A percentile compares a stretch with the other conserved stretches of the same genome.
These are phyloP conservation scores for Anguilla obscura DNA, from an alignment of 2,797 vertebrate species.

Conservation along the genomic window DNA sequence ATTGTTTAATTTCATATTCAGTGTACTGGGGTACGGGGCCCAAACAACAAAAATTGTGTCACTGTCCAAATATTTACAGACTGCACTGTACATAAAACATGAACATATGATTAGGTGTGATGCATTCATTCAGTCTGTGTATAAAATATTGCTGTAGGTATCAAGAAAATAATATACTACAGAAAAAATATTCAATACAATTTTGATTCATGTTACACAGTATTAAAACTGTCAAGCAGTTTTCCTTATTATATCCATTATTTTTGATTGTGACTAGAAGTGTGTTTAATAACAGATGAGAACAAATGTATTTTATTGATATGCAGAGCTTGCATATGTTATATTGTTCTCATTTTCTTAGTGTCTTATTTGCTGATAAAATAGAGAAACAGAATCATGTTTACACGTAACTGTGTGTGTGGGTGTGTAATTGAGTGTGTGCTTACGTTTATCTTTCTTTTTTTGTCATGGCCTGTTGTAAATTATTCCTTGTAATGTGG, in stretches of 20 bases:
- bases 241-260: conserved; percentile 42
- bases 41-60: too few relatives aligned
- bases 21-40: too few relatives aligned
- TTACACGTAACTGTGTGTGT: conserved; percentile 39
- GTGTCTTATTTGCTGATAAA: conserved; percentile 43
- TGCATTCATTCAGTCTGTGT: conserved; percentile 43
- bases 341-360: conserved; percentile 32
- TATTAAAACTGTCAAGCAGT: conserved; percentile 44
- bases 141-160: conserved; percentile 47
- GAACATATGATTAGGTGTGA: conserved; percentile 35
- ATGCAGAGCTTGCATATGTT: conserved; percentile 54
- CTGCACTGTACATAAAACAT: background rate
- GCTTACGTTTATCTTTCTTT: conserved; percentile 49
- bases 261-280: conserved; percentile 44
- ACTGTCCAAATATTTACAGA: too few relatives aligned
- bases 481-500: conserved; percentile 48
- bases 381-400: conserved; percentile 40
- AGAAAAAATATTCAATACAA: conserved; percentile 25
- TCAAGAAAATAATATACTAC: conserved; percentile 45
- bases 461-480: conserved; percentile 46
- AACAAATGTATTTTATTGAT: conserved; percentile 51
- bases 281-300: conserved; percentile 40
- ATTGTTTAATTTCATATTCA: too few relatives aligned
- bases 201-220: conserved; percentile 44
- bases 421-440: conserved; percentile 49